A percentile compares a stretch with the other conserved stretches of the same genome.
These are phyloP conservation scores for Gymnarchus niloticus DNA, from an alignment of 2,113 vertebrate genomes.

Conservation along the genomic window DNA sequence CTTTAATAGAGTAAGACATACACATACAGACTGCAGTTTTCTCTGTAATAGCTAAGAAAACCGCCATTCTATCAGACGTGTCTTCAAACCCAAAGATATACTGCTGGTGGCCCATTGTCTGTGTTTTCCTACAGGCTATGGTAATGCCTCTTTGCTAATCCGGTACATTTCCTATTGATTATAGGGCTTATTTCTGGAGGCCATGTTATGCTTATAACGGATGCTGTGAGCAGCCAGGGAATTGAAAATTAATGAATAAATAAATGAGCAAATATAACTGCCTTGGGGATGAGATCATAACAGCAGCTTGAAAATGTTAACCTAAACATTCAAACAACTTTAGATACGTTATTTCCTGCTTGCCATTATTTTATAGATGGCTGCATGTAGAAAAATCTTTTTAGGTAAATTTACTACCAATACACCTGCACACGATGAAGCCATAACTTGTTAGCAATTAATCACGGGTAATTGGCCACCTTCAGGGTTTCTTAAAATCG, in stretches of 20 bases:
- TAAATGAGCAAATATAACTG: neutral
- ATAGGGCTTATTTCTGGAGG: conserved; percentile 23
- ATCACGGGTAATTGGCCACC: neutral
- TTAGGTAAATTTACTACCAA: neutral
- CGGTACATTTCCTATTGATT: conserved; percentile 26
- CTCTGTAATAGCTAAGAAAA: neutral
- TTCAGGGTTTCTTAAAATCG: neutral
- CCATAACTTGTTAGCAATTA: neutral
- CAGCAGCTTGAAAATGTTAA: neutral
- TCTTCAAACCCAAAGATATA: neutral
- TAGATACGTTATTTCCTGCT: neutral
- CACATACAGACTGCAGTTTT: neutral
- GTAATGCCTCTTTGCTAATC: conserved; percentile 2
- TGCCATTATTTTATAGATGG: neutral
- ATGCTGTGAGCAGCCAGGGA: conserved; percentile 7
- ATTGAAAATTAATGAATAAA: conserved; percentile 24
- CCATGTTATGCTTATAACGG: conserved; percentile 4
- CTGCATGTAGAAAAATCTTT: neutral
- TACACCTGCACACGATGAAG: neutral
- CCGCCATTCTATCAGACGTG: neutral
- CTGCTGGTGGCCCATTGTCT: neutral
- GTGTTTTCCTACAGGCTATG: neutral
- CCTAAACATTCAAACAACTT: neutral
- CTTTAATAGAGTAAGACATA: neutral
- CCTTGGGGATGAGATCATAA: neutral